These are phyloP conservation scores for Actenoides lindsayi DNA, from an alignment of 2,113 vertebrate species.

Conservation along the genomic window DNA sequence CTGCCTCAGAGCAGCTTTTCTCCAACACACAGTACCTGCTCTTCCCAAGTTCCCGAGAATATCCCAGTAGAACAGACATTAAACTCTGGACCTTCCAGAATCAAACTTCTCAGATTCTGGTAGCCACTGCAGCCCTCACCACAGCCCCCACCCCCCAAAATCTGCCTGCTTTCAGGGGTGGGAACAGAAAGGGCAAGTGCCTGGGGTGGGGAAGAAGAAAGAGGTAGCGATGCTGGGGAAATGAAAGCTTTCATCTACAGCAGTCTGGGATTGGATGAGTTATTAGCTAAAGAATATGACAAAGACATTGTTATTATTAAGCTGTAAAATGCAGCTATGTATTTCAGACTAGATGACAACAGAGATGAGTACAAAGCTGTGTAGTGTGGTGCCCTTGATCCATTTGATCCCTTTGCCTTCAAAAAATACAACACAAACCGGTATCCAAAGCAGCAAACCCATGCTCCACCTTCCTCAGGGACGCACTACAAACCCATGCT, in stretches of 20 bases:
- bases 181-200: neutral
- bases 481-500: neutral
- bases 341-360: constrained; percentile 52
- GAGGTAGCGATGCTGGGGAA: constrained; percentile 11
- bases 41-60: neutral
- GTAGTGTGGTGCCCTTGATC: constrained; percentile 23
- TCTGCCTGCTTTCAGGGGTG: neutral
- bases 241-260: constrained; percentile 52
- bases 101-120: neutral
- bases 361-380: constrained; percentile 56
- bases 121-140: neutral
- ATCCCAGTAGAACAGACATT: neutral
- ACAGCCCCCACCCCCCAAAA: neutral
- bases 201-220: constrained; percentile 16
- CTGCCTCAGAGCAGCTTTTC: neutral
- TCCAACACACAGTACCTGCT: neutral
- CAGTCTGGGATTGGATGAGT: constrained; percentile 31
- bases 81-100: neutral
- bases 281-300: constrained; percentile 46
- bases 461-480: neutral
- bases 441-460: constrained; percentile 11
- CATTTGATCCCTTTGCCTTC: constrained; percentile 54
- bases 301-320: constrained; percentile 35
- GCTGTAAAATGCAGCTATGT: constrained; percentile 50
- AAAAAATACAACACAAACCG: constrained; percentile 4